Conservation (phyloP, 2,797 vertebrate genomes). For the Lithobates pipiens region DNA sequence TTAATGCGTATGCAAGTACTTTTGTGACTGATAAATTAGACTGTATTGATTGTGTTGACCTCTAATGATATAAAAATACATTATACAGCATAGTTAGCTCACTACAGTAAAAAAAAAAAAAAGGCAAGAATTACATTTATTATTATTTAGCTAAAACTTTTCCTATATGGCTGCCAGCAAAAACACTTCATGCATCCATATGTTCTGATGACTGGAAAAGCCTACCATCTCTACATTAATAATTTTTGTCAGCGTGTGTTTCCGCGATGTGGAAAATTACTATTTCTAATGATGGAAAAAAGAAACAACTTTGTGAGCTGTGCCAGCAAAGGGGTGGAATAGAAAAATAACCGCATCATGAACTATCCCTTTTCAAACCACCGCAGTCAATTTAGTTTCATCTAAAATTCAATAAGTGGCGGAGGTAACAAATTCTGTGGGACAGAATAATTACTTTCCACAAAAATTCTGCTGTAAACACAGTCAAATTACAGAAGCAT, state of each 20-base stretch:
- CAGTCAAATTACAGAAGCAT: conserved; percentile 70
- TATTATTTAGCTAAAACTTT: conserved; percentile 6
- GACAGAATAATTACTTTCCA: conserved; percentile 70
- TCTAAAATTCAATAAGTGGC: conserved; percentile 76
- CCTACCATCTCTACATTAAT: conserved; percentile 63
- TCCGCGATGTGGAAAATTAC: conserved; percentile 70
- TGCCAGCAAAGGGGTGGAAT: conserved; percentile 61
- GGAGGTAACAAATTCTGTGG: conserved; percentile 67
- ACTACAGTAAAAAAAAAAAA: not conserved
- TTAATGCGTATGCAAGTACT: too few relatives aligned
- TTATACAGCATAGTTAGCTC: not conserved
- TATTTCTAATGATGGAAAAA: conserved; percentile 71
- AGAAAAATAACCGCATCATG: conserved; percentile 73
- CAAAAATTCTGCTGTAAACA: conserved; percentile 72
- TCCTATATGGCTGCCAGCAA: not conserved
- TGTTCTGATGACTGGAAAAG: conserved; percentile 15
- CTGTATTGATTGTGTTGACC: too few relatives aligned
- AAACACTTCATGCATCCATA: not conserved
- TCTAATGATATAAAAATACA: too few relatives aligned
- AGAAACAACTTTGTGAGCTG: conserved; percentile 62
- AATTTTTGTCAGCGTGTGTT: conserved; percentile 60
- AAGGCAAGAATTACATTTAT: not conserved
- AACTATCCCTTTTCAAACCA: conserved; percentile 68
- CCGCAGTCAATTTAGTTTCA: conserved; percentile 73
- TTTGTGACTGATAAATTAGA: too few relatives aligned